Percentiles rank a stretch among this genome's conserved stretches.
phyloP scores from a whole-genome alignment of 2,113 vertebrate species.

The Pomatorhinus ruficollis region DNA sequence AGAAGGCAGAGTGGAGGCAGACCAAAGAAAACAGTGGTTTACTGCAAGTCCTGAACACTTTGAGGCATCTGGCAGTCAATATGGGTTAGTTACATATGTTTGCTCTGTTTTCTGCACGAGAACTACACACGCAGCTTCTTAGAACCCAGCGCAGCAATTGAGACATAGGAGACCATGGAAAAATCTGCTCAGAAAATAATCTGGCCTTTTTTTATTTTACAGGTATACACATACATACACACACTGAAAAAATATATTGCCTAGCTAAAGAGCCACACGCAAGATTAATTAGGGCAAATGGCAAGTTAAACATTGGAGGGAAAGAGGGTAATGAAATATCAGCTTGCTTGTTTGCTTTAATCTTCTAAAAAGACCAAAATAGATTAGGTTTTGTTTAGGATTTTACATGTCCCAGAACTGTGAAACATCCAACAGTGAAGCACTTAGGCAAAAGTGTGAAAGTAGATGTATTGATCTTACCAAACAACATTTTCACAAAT shows the following conservation, averaged over 20 bases:
- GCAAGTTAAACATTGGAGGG: neutral
- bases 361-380: neutral
- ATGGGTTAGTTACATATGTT: neutral
- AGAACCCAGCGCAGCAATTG: neutral
- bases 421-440: neutral
- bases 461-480: neutral
- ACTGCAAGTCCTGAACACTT: neutral
- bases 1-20: neutral
- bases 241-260: neutral
- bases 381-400: neutral
- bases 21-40: neutral
- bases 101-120: conserved; percentile 19
- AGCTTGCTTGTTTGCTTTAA: neutral
- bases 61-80: conserved; percentile 35
- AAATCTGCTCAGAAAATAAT: neutral
- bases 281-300: neutral
- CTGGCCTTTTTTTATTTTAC: neutral
- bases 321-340: neutral
- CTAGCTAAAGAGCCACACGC: neutral
- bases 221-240: neutral
- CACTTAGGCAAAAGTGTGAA: neutral
- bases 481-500: neutral
- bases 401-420: neutral
- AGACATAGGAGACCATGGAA: neutral
- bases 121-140: neutral